A percentile compares a stretch with the other conserved stretches of the same genome.
These are phyloP conservation scores for Lacerta bilineata DNA, from an alignment of 2,797 vertebrate species.

Conservation along the genomic window DNA sequence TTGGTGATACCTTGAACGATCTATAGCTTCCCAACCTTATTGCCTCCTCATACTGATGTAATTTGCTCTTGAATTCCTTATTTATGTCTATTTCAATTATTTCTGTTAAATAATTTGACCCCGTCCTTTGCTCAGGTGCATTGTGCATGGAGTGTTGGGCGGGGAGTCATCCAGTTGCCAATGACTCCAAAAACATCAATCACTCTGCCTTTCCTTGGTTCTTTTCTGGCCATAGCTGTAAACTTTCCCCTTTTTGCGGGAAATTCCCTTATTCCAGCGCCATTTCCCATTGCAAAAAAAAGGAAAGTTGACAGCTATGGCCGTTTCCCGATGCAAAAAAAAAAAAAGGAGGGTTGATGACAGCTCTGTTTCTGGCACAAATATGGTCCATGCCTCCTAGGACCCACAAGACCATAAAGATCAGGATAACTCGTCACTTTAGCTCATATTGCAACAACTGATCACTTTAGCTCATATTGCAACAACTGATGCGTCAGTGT, in stretches of 20 bases:
- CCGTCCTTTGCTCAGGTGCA: not conserved
- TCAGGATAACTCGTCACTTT: too few relatives aligned
- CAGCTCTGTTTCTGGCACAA: not conserved
- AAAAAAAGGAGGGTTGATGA: too few relatives aligned
- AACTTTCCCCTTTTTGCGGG: too few relatives aligned
- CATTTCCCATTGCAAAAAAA: too few relatives aligned
- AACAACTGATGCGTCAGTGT: not conserved
- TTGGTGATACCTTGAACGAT: conserved; percentile 52
- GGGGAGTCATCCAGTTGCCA: not conserved
- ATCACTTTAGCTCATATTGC: not conserved
- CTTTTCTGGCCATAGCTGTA: not conserved
- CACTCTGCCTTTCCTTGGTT: not conserved
- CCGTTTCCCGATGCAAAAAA: too few relatives aligned
- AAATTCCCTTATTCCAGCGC: too few relatives aligned
- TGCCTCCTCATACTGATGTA: not conserved
- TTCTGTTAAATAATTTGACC: not conserved
- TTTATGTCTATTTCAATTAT: not conserved
- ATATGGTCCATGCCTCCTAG: not conserved
- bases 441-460: not conserved
- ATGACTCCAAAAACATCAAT: not conserved
- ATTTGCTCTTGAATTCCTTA: not conserved
- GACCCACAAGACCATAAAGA: not conserved
- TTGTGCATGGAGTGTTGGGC: too few relatives aligned
- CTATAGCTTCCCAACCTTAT: conserved; percentile 24
- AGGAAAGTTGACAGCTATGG: too few relatives aligned